phyloP scores from a whole-genome alignment of 2,888 invertebrate genomes.

The Tuberolachnus salignus region DNA sequence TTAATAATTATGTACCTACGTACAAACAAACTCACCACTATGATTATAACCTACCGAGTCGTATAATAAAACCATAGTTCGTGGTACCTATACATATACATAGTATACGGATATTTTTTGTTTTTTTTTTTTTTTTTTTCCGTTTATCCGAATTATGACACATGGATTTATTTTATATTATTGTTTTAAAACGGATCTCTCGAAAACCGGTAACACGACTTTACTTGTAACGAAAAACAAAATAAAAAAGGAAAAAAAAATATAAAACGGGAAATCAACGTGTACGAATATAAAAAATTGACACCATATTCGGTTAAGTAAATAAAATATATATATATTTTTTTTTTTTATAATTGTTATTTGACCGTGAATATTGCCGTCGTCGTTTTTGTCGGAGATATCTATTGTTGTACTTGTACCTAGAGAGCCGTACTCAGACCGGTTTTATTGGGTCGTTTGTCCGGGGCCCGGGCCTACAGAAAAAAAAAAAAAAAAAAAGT shows the following conservation, averaged over 20 bases:
- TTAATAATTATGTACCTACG: too few relatives aligned
- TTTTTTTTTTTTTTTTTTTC: constrained; percentile 7
- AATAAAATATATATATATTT: too few relatives aligned
- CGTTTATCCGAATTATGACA: constrained; percentile 32
- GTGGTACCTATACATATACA: too few relatives aligned
- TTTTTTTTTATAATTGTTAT: constrained; percentile 24
- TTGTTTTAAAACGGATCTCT: constrained; percentile 40
- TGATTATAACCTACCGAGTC: too few relatives aligned
- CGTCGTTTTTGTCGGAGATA: constrained; percentile 20
- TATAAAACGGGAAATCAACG: background rate
- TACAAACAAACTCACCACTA: too few relatives aligned
- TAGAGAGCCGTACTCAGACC: too few relatives aligned
- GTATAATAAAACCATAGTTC: too few relatives aligned
- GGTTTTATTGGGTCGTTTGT: background rate
- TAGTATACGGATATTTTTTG: too few relatives aligned
- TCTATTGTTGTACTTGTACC: too few relatives aligned
- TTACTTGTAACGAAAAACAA: constrained; percentile 34
- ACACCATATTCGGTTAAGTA: constrained; percentile 6
- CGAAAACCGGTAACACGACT: constrained; percentile 34
- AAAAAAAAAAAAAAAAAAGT: constrained; percentile 21
- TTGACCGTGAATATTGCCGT: constrained; percentile 40
- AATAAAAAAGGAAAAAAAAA: constrained; percentile 40
- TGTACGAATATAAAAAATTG: constrained; percentile 24
- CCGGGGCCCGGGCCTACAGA: background rate
- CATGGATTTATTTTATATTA: background rate